Evolutionary conservation across 2,888 invertebrate species (phyloP).

Genomic region (Scaptomyza caliginosa): DNA sequence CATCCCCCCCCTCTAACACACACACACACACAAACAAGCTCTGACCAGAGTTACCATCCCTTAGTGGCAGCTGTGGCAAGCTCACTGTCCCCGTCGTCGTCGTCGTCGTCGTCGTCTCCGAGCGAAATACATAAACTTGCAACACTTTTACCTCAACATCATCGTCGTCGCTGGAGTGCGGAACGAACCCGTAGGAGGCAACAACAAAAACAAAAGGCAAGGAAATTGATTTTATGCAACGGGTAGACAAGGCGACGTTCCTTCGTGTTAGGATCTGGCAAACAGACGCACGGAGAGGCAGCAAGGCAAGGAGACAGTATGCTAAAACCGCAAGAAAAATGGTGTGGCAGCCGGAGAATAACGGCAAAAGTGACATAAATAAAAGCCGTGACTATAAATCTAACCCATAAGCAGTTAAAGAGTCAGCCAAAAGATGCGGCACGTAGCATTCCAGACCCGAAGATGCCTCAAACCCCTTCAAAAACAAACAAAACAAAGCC

Average conservation of each 20-base stretch:
- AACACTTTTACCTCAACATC: conserved; percentile 70
- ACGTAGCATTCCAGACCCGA: conserved; percentile 39
- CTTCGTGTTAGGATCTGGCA: conserved; percentile 10
- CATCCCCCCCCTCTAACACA: not conserved
- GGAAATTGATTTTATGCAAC: conserved; percentile 78
- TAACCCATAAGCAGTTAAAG: conserved; percentile 73
- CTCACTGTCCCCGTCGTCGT: conserved; percentile 7
- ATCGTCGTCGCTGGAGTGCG: conserved; percentile 24
- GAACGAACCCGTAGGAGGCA: conserved; percentile 21
- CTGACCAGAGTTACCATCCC: conserved; percentile 20
- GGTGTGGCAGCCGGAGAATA: conserved; percentile 37
- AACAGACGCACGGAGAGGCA: not conserved
- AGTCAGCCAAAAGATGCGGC: conserved; percentile 66
- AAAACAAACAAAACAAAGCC: not conserved
- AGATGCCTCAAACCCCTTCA: not conserved
- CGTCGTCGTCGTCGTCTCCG: too few species aligned
- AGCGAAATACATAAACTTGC: conserved; percentile 50
- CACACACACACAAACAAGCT: not conserved
- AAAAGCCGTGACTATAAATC: conserved; percentile 76
- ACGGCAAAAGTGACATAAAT: conserved; percentile 70
- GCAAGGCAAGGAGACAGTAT: conserved; percentile 5
- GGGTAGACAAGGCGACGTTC: conserved; percentile 16
- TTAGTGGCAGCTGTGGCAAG: conserved; percentile 37
- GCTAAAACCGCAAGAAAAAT: conserved; percentile 38
- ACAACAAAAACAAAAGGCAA: conserved; percentile 22